phyloP scores from a whole-genome alignment of 2,888 invertebrate genomes.

The Calliphora vomitoria region DNA sequence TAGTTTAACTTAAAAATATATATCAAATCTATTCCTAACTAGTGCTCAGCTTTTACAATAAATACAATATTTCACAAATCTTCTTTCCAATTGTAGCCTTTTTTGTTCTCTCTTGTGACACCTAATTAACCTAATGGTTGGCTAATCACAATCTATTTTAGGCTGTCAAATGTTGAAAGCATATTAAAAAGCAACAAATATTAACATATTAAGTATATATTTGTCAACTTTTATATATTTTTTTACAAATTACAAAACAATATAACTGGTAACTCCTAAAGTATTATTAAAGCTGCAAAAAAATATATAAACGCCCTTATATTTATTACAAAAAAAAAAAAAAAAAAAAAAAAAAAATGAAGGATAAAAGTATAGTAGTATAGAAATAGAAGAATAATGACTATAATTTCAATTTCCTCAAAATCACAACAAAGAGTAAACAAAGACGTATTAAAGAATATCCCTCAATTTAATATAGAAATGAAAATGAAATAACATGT shows the following conservation, averaged over 20 bases:
- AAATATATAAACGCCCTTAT: not conserved
- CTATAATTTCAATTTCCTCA: slow-evolving; percentile 5
- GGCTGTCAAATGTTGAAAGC: not conserved
- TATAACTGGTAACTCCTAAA: not conserved
- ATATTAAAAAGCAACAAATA: not conserved
- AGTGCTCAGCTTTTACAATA: no score
- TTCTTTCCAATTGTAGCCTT: no score
- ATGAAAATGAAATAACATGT: slow-evolving; percentile 28
- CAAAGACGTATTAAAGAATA: not conserved
- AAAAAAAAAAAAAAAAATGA: not conserved
- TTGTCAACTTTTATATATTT: not conserved
- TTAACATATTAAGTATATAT: not conserved
- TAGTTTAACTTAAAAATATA: not conserved
- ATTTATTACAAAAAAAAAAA: not conserved
- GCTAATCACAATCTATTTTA: no score
- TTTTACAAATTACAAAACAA: not conserved
- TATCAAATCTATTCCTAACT: no score
- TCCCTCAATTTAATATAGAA: not conserved
- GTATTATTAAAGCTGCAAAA: not conserved
- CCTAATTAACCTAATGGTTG: no score
- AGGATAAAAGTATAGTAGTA: not conserved
- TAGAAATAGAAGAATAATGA: not conserved
- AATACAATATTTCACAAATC: no score
- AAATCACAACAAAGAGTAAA: slow-evolving; percentile 5
- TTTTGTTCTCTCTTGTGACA: no score